phyloP scores from a whole-genome alignment of 2,113 vertebrate genomes.

The Suncus etruscus region DNA sequence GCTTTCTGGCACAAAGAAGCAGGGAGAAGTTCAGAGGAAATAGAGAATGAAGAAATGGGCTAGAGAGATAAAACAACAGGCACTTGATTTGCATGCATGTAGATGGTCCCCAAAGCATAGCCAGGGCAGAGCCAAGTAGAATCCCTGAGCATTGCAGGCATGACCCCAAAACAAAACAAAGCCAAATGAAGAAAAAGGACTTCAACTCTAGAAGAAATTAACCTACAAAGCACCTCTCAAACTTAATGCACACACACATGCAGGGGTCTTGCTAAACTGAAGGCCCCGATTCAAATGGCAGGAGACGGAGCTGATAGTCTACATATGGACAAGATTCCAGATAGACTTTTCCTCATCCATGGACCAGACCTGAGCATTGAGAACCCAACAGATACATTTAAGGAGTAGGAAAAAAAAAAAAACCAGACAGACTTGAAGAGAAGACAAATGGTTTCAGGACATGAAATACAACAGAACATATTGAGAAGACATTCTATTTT shows the following conservation, averaged over 20 bases:
- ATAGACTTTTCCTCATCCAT: accelerated
- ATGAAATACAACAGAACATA: not conserved
- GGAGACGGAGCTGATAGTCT: accelerated
- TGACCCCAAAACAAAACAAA: no score
- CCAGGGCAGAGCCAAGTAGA: no score
- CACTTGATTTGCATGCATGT: no score
- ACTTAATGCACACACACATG: not conserved
- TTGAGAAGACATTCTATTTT: not conserved
- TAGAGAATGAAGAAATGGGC: not conserved
- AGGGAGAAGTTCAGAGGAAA: not conserved
- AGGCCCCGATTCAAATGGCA: not conserved
- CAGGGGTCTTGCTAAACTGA: not conserved
- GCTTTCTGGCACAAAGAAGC: not conserved
- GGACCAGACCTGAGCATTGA: not conserved
- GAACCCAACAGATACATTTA: not conserved
- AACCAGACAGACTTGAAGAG: not conserved
- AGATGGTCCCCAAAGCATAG: no score
- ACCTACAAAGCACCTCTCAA: not conserved
- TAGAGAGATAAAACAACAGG: no score
- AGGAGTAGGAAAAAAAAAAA: not conserved
- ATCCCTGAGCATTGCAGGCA: no score
- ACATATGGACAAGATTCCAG: not conserved
- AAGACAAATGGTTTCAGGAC: not conserved
- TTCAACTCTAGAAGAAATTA: not conserved
- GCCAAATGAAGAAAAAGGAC: not conserved